Evolutionary conservation across 2,113 vertebrate species (phyloP), one percentile per base, ranked within the genome.

Genomic region (Struthidea cinerea): DNA sequence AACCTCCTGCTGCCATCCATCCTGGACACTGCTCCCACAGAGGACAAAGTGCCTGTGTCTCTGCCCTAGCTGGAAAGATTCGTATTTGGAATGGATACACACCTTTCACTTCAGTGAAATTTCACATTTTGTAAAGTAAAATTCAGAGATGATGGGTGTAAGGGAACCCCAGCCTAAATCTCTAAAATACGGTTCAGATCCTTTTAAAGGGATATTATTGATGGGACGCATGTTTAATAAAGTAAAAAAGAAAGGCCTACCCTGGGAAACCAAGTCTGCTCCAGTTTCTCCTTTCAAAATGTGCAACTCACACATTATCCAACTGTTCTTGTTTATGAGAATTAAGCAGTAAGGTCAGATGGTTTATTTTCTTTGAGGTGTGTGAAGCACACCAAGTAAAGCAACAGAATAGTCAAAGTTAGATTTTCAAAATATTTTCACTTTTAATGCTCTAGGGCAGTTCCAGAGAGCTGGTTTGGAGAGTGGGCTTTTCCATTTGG

Each of bases 281-380:
- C 22, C 37, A 64, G n/a, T 57, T 82, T 87, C 84, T 87, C 23
- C 24, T 87, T 91, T 82, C 53, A 61, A 83, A 89, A 73, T 73
- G 15, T 50, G 55, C 65, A 80, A 61, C 63, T 30, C 84, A 73
- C 63, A 83, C 13, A 20, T 70, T 90, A 61, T 49, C 41, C 81
- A n/a, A 41, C 52, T 87, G n/a, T 71, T 63, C 69, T 68, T 73
- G 41, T 79, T 93, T 65, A 71, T 61, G 42, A 76, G 70, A 91
- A 92, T 56, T 28, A 70, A 76, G 69, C 81, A 89, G 50, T 42
- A 44, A 52, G n/a, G 77, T 55, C 73, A 84, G 73, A 84, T 56
- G 22, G 67, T 69, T 96, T 94, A 39, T 94, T 89, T 94, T 76
- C 57, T 85, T 79, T 56, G 57, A 95, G 67, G 84, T 93, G 70